A percentile compares a stretch with the other conserved stretches of the same genome.
phyloP scores from a whole-genome alignment of 2,113 vertebrate species.

The Gambusia affinis region DNA sequence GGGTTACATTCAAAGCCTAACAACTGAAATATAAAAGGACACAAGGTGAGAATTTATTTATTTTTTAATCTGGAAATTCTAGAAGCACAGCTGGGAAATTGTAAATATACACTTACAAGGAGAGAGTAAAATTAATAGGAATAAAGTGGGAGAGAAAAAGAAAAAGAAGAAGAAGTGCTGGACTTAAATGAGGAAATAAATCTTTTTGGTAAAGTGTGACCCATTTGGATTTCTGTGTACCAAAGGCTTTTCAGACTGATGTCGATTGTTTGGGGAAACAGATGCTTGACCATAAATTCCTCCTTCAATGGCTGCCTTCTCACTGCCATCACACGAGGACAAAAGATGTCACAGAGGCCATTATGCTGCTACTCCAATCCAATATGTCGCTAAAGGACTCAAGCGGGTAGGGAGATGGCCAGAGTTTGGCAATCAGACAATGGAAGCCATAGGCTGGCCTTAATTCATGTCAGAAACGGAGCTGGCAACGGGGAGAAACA shows the following conservation, averaged over 20 bases:
- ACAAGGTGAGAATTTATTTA: background rate
- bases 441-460: constrained; percentile 67
- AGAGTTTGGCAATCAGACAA: constrained; percentile 73
- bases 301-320: constrained; percentile 71
- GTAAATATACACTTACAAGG: constrained; percentile 28
- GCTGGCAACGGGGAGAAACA: constrained; percentile 60
- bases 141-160: constrained; percentile 10
- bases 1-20: constrained; percentile 33
- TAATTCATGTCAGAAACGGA: constrained; percentile 68
- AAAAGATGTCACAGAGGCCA: constrained; percentile 74
- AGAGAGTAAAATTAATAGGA: constrained; percentile 6
- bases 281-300: constrained; percentile 82
- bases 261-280: constrained; percentile 77
- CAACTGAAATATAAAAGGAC: constrained; percentile 26
- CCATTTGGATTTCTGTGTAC: constrained; percentile 60
- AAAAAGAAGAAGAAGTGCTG: background rate
- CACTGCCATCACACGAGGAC: constrained; percentile 69
- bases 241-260: constrained; percentile 69
- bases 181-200: constrained; percentile 47
- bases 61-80: constrained; percentile 11
- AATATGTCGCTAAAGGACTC: constrained; percentile 72
- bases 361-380: constrained; percentile 77
- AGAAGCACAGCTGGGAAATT: constrained; percentile 26
- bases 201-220: constrained; percentile 59
- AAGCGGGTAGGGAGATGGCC: constrained; percentile 70